phyloP scores from a whole-genome alignment of 2,113 vertebrate genomes.

The Euleptes europaea region DNA sequence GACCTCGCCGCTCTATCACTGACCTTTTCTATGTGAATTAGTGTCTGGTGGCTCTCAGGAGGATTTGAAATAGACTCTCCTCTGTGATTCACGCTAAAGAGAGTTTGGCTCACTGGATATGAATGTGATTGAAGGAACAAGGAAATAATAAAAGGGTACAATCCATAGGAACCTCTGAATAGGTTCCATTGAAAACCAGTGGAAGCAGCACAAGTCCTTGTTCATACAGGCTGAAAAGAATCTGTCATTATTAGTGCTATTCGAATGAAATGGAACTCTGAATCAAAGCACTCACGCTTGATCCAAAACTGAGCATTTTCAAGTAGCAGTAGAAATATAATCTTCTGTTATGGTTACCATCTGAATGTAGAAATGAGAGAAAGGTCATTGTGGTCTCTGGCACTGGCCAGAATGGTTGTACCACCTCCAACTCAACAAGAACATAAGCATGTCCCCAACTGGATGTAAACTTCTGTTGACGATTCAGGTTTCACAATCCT shows the following conservation, averaged over 20 bases:
- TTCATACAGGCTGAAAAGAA: not conserved
- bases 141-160: not conserved
- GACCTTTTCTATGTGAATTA: constrained; percentile 6
- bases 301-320: not conserved
- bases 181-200: not conserved
- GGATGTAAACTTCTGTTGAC: too few relatives aligned
- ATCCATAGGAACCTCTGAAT: not conserved
- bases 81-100: not conserved
- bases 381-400: too few relatives aligned
- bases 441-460: too few relatives aligned
- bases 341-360: not conserved
- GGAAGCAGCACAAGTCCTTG: not conserved
- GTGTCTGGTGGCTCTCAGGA: constrained; percentile 2
- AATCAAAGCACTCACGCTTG: not conserved
- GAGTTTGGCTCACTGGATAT: not conserved
- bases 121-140: not conserved
- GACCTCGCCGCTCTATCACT: constrained; percentile 18
- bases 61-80: rapidly evolving
- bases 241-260: not conserved
- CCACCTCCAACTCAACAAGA: too few relatives aligned
- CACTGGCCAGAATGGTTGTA: too few relatives aligned
- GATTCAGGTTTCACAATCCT: too few relatives aligned
- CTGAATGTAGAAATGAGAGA: too few relatives aligned
- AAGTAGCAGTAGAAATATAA: not conserved
- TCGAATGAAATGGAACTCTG: not conserved